These are phyloP conservation scores for Urocyon cinereoargenteus DNA, from an alignment of 2,797 vertebrate species.

Conservation along the genomic window DNA sequence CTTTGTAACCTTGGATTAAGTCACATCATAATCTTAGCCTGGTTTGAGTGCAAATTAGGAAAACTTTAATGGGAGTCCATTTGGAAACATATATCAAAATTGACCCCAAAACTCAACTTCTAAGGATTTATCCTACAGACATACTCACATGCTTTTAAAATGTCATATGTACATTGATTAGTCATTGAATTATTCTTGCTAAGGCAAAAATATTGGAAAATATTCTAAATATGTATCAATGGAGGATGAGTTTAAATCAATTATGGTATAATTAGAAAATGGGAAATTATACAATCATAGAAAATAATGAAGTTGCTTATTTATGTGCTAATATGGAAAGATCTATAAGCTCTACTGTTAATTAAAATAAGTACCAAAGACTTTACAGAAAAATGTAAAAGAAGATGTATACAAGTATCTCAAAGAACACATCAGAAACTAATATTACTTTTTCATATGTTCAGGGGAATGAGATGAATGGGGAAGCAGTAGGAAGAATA, in stretches of 20 bases:
- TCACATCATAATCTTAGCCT: background rate
- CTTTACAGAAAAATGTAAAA: background rate
- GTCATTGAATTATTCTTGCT: background rate
- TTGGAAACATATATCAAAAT: background rate
- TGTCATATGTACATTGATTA: background rate
- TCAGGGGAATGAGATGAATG: background rate
- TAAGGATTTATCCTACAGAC: background rate
- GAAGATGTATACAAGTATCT: background rate
- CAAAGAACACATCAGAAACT: background rate
- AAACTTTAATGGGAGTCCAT: background rate
- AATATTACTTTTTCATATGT: background rate
- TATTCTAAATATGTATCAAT: background rate
- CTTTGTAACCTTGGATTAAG: background rate
- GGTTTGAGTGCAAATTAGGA: background rate
- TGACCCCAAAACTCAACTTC: background rate
- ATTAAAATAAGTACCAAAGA: background rate
- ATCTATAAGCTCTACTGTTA: background rate
- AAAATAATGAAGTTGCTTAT: background rate
- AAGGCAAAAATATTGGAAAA: conserved; percentile 22
- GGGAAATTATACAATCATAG: background rate
- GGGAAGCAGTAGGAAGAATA: background rate
- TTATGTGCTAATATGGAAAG: background rate
- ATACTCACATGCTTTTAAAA: background rate
- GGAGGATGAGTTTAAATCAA: background rate
- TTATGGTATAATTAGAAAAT: background rate